Percentiles rank a stretch among this genome's conserved stretches.
These are phyloP conservation scores for Zeus faber DNA, from an alignment of 2,113 vertebrate species.

Conservation along the genomic window DNA sequence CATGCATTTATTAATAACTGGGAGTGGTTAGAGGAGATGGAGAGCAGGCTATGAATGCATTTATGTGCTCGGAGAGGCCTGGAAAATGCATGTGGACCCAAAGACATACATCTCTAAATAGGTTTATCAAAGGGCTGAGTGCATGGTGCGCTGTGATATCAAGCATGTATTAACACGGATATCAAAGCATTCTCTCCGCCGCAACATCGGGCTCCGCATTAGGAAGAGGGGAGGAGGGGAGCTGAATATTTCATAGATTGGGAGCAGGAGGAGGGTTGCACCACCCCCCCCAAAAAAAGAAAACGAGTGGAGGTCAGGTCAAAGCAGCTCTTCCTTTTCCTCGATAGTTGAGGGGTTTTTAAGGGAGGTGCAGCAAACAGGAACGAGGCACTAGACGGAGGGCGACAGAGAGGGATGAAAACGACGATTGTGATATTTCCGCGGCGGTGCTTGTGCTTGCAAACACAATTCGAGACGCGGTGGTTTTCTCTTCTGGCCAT, in stretches of 20 bases:
- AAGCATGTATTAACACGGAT: slow-evolving; percentile 51
- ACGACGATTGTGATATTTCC: no score
- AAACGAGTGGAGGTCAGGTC: slow-evolving; percentile 36
- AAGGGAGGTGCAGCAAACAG: no score
- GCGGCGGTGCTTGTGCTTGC: no score
- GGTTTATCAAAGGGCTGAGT: slow-evolving; percentile 67
- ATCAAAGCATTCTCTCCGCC: slow-evolving; percentile 56
- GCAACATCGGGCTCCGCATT: slow-evolving; percentile 15
- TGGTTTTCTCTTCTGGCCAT: no score
- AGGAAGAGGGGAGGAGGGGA: slow-evolving; percentile 31
- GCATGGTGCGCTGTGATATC: slow-evolving; percentile 46
- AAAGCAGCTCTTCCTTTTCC: slow-evolving; percentile 12
- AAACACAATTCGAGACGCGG: no score
- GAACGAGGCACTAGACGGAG: no score
- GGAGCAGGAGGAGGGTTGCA: slow-evolving; percentile 27
- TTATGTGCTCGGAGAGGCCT: slow-evolving; percentile 53
- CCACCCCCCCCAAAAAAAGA: not conserved
- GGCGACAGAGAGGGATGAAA: no score
- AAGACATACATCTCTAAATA: slow-evolving; percentile 62
- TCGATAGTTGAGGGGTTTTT: no score
- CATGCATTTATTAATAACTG: slow-evolving; percentile 73
- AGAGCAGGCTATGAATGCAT: slow-evolving; percentile 64
- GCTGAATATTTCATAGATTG: slow-evolving; percentile 54
- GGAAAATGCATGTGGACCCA: slow-evolving; percentile 43
- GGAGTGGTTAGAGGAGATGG: slow-evolving; percentile 54